Evolutionary conservation across 2,888 invertebrate genomes (phyloP), one percentile per base, ranked within the genome.

Genomic region (Latrodectus elegans): DNA sequence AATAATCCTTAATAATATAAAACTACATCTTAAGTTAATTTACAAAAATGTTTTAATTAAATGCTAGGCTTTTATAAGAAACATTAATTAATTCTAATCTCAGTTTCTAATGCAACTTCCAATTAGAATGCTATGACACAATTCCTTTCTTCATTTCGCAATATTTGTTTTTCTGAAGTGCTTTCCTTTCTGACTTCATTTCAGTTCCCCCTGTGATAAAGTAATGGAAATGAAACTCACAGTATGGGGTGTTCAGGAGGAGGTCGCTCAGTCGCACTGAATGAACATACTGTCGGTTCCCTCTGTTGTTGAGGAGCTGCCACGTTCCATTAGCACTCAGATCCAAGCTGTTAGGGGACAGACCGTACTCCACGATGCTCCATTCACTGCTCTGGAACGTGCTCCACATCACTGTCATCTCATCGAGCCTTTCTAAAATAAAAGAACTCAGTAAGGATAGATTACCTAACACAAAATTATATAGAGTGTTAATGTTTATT

Each of bases 391-490:
- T 52, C 9, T 78, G 65, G 78, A 74, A 79, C 15, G 89, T 89
- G 77, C 84, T 88, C 89, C 89, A 89, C 88, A 88, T 85, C 22
- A 89, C 84, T 8, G 83, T 83, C 84, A 89, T 88, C 67, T 88
- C 84, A 64, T 82, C 68, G 14, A 79, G 26, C 10, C 82, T 75
- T 49, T 89, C 88, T 88, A 73, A n/a, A 81, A 26, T 17, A 52
- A 71, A 22, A 81, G 38, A 6, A 71, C 6, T 38, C 10, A 22
- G 0, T n/a, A 55, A 53, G 9, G 0, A 71, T n/a, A 14, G 12
- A 52, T 38, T n/a, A 8, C 8, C 14, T 1, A 26, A 49, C 4
- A 8, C 38, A 49, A 15, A 4, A 15, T 14, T 8, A 12, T 26
- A 38, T 71, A 11, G 8, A 38, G 38, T 70, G 26, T 12, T n/a